Percentiles rank a stretch among this genome's conserved stretches.
phyloP scores from a whole-genome alignment of 1,140 invertebrate genomes.

The Araneus ventricosus region DNA sequence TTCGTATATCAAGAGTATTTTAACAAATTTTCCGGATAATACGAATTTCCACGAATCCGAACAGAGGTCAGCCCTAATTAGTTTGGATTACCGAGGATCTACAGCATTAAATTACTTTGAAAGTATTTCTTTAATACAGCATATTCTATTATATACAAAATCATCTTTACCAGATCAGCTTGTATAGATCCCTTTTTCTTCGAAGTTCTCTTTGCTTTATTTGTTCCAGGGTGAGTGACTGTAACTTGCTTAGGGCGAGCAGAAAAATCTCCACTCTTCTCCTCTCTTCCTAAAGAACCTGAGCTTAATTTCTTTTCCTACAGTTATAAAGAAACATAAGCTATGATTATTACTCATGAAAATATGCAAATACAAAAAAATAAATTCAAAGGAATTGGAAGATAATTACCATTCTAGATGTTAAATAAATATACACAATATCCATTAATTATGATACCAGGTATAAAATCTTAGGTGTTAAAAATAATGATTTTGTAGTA shows the following conservation, averaged over 20 bases:
- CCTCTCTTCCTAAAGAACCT: constrained; percentile 83
- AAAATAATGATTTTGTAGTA: neutral
- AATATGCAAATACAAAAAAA: neutral
- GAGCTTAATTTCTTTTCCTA: constrained; percentile 92
- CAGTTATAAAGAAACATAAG: constrained; percentile 55
- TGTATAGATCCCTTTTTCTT: constrained; percentile 93
- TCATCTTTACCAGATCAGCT: constrained; percentile 86
- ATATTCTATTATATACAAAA: too few relatives aligned
- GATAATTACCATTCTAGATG: neutral
- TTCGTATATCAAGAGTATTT: too few relatives aligned
- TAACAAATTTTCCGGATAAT: too few relatives aligned
- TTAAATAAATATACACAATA: neutral
- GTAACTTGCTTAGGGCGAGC: constrained; percentile 92
- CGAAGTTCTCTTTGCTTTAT: constrained; percentile 94
- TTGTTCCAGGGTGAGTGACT: constrained; percentile 96
- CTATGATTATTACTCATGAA: neutral
- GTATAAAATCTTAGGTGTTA: neutral
- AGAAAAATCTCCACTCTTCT: constrained; percentile 81
- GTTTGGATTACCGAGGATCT: too few relatives aligned
- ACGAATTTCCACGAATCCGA: too few relatives aligned
- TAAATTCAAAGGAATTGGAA: neutral
- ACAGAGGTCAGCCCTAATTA: too few relatives aligned
- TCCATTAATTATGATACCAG: neutral
- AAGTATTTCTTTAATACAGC: too few relatives aligned
- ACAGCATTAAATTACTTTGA: too few relatives aligned